Evolutionary conservation across 2,888 invertebrate species (phyloP), one percentile per base, ranked within the genome.

Genomic region (Hirtodrosophila alboralis): DNA sequence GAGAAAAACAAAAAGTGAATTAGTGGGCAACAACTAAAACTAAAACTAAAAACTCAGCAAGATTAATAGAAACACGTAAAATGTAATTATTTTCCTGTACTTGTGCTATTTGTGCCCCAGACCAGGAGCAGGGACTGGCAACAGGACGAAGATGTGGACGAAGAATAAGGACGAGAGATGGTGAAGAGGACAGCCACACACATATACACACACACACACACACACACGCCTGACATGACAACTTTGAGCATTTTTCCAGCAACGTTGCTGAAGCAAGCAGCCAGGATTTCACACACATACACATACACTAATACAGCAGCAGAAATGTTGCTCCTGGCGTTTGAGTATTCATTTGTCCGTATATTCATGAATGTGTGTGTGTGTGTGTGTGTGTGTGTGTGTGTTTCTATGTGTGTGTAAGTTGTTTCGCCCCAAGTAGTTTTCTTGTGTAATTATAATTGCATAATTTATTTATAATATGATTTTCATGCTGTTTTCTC

Each of bases 21-120:
- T 79, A 79, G 84, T 81, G 75, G 78, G 71, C 57, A 79, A 78
- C 83, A 80, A 61, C 73, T 80, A 58, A 72, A 75, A 80, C 75
- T 69, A 69, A 72, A 78, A 84, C 85, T 80, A 83, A 83, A 85
- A 81, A 85, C 84, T 79, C 79, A 74, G 84, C 84, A 79, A 85
- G 84, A 85, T 81, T 81, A 81, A 81, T 85, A 83, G 80, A 84
- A 81, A 85, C 86, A 85, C 86, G 84, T 81, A 76, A 85, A 81
- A 85, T 77, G 80, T 81, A 81, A 81, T 81, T 85, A 81, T 81
- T 81, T 81, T 81, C 76, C 84, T 76, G 84, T 65, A 74, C 85
- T 79, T 79, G 84, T 85, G 61, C 84, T 83, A 75, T 78, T 85
- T 85, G 73, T 73, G 79, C 57, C 45, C 14, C 36, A 26, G 33